Conservation (phyloP, 92 coral and sea anemone species). For the Phymanthus crucifer region DNA sequence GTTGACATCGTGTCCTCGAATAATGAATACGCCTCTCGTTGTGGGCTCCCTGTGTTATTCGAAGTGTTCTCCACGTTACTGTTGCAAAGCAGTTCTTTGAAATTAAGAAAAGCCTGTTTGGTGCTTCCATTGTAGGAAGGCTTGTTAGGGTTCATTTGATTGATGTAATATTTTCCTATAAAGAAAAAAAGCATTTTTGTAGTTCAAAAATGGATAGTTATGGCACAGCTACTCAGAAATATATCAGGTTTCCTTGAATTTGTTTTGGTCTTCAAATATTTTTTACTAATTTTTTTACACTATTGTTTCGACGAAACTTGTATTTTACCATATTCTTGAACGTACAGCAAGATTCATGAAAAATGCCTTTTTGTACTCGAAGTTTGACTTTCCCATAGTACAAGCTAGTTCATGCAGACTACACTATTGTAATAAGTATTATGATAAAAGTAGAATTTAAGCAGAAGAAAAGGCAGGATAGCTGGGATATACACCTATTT, state of each 20-base stretch:
- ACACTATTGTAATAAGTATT: too few species aligned
- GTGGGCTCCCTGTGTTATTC: background rate
- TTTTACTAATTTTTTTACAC: too few species aligned
- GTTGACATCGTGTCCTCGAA: slow-evolving; percentile 30
- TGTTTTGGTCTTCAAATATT: too few species aligned
- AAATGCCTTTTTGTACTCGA: too few species aligned
- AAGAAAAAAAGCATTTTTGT: background rate
- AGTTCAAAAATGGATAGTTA: background rate
- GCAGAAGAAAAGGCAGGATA: background rate
- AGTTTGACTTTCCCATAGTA: too few species aligned
- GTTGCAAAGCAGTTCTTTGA: slow-evolving; percentile 15
- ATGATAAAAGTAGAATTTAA: too few species aligned
- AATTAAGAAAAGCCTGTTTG: slow-evolving; percentile 21
- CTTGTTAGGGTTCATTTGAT: background rate
- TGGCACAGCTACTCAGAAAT: background rate
- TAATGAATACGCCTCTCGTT: slow-evolving; percentile 13
- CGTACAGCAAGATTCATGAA: too few species aligned
- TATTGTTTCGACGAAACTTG: too few species aligned
- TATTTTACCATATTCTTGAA: too few species aligned
- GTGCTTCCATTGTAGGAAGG: slow-evolving; percentile 8
- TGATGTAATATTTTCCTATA: background rate
- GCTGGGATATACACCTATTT: background rate
- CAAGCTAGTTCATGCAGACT: too few species aligned
- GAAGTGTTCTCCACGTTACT: slow-evolving; percentile 21
- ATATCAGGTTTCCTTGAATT: too few species aligned